Base-by-base conservation (phyloP, 2,797 vertebrate genomes). In the Cynopterus sphinx region DNA sequence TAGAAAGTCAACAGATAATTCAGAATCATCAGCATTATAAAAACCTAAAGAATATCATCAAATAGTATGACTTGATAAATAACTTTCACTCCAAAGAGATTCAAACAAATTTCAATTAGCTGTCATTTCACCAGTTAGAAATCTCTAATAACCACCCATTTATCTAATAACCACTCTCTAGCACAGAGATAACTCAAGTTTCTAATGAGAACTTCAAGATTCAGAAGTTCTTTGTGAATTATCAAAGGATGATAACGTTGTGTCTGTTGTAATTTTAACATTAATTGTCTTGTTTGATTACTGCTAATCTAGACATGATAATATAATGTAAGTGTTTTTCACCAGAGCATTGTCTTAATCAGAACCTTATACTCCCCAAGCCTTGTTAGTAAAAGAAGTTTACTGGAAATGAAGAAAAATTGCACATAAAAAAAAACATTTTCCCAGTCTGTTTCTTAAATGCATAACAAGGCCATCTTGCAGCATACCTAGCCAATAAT, bases 191-290 rank as follows among this genome's bases (percentile, higher is more conserved):
- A 95, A 92, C 90, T 90, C 85, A 87, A 96, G 63, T 90, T 90
- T 46, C 85, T 96, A 87, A 96, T 95, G 84, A 97, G 12, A 92
- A 68, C 71, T 89, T 87, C 90, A 95, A 83, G 59, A 97, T 84
- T 90, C 70, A 75, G 61, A 97, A 94, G 79, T 96, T 94, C 78
- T 61, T 70, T 97, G n/a, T 96, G 92, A 97, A 77, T 94, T 92
- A 95, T 87, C 73, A 87, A 95, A 97, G 82, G 94, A 74, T 75
- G 70, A 85, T 79, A 95, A 90, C 41, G n/a, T 71, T 43, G 26
- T 63, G 31, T 92, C 87, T 22, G 1, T 91, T 94, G 75, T 94
- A 78, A 95, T 96, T 95, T 96, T 92, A 95, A 90, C 88, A 95
- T 87, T 96, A 86, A 93, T 93, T 96, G 87, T 93, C 39, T 83